A percentile compares a stretch with the other conserved stretches of the same genome.
Evolutionary conservation across 2,888 invertebrate species (phyloP).

Genomic region (Xestia rhomboidea): DNA sequence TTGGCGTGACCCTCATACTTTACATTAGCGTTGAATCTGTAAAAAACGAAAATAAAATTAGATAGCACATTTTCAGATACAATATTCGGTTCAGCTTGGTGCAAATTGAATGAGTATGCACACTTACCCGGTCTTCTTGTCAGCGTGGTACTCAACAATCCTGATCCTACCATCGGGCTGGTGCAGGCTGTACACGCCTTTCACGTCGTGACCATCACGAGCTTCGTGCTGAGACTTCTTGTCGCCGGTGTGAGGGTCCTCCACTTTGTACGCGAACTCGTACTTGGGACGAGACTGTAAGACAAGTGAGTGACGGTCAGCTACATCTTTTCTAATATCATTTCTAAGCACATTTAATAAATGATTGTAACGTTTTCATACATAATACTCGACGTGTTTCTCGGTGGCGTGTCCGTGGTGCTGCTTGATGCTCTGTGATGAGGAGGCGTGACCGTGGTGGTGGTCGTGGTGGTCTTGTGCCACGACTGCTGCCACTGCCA

Average conservation of each 20-base stretch:
- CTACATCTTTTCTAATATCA: too few relatives aligned
- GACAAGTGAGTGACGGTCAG: too few relatives aligned
- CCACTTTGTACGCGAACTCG: slow-evolving; percentile 88
- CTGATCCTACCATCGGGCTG: slow-evolving; percentile 82
- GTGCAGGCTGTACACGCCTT: slow-evolving; percentile 89
- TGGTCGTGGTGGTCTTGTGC: slow-evolving; percentile 52
- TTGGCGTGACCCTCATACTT: slow-evolving; percentile 63
- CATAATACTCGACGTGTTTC: slow-evolving; percentile 63
- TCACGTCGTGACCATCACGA: slow-evolving; percentile 90
- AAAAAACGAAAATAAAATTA: too few relatives aligned
- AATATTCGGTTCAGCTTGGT: too few relatives aligned
- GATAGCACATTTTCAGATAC: too few relatives aligned
- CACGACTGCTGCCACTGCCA: slow-evolving; percentile 28
- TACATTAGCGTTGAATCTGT: slow-evolving; percentile 56
- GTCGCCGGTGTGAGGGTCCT: slow-evolving; percentile 89
- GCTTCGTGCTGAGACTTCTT: slow-evolving; percentile 88
- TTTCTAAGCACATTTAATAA: too few relatives aligned
- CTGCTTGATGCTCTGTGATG: slow-evolving; percentile 75
- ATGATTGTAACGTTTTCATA: slow-evolving; percentile 10
- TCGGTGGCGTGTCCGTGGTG: slow-evolving; percentile 65
- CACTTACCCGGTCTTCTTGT: slow-evolving; percentile 55
- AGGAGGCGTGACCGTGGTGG: slow-evolving; percentile 72
- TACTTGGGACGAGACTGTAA: slow-evolving; percentile 85
- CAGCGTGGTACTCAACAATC: slow-evolving; percentile 66
- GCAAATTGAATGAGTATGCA: too few relatives aligned